Percentiles rank a stretch among this genome's conserved stretches.
phyloP scores from a whole-genome alignment of 2,113 vertebrate species.

The Chaetura pelagica region DNA sequence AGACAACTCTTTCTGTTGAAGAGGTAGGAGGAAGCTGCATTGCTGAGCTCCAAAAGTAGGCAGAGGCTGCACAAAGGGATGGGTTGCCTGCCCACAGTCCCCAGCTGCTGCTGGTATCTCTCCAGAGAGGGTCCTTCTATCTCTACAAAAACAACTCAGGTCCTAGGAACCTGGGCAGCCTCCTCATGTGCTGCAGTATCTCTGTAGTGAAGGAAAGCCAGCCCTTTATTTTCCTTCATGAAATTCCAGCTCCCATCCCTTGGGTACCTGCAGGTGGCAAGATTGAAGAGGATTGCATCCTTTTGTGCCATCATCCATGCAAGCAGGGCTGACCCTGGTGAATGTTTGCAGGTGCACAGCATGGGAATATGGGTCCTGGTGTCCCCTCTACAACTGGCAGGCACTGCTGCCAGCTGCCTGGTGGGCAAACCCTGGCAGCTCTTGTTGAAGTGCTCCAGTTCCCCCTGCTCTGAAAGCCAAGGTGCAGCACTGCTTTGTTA shows the following conservation, averaged over 20 bases:
- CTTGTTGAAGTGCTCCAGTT: background rate
- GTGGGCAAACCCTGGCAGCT: constrained; percentile 18
- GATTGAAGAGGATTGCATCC: background rate
- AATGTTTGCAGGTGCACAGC: accelerated
- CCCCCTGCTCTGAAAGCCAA: background rate
- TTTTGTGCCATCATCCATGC: accelerated
- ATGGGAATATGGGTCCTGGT: background rate
- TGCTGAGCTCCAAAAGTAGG: background rate
- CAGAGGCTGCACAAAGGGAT: background rate
- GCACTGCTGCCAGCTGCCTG: background rate
- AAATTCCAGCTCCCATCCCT: background rate
- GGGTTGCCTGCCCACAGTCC: background rate
- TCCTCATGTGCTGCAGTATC: background rate
- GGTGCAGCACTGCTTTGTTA: background rate
- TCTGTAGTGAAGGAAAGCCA: background rate
- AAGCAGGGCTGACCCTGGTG: background rate
- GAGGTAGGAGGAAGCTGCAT: too few species aligned
- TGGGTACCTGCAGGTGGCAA: background rate
- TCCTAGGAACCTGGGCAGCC: background rate
- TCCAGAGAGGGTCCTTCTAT: background rate
- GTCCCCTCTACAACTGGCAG: constrained; percentile 1
- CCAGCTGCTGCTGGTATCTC: background rate
- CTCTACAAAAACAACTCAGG: background rate
- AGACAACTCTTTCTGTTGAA: too few species aligned
- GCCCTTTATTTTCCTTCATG: background rate